These are phyloP conservation scores for Calliopum simillimum DNA, from an alignment of 2,888 invertebrate species.

Conservation along the genomic window DNA sequence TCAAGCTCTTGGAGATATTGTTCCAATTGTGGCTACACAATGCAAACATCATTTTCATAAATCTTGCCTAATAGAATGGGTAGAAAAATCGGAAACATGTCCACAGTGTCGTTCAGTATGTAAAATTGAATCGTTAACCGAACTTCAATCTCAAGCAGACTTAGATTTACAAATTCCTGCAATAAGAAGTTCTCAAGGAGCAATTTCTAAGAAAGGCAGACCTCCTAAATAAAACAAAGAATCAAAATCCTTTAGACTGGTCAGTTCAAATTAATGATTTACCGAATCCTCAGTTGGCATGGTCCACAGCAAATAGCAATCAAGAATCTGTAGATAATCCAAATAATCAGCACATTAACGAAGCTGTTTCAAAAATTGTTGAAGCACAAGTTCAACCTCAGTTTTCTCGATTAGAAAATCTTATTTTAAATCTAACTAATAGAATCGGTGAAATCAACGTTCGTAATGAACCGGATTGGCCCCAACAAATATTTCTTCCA, in stretches of 20 bases:
- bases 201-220: not conserved
- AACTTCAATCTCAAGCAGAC: too few species aligned
- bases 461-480: conserved; percentile 17
- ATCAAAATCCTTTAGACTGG: not conserved
- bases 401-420: too few species aligned
- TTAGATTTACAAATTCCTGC: not conserved
- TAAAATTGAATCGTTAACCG: not conserved
- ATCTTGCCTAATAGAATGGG: conserved; percentile 4
- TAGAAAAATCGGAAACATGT: not conserved
- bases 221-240: not conserved
- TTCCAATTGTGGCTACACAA: too few species aligned
- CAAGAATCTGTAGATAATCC: not conserved
- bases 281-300: not conserved
- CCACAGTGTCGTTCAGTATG: conserved; percentile 5
- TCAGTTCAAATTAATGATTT: not conserved
- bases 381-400: too few species aligned
- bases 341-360: too few species aligned
- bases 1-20: too few species aligned
- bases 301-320: too few species aligned
- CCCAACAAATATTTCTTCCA: not conserved
- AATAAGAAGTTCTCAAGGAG: not conserved
- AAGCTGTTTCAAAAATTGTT: too few species aligned
- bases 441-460: too few species aligned
- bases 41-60: conserved; percentile 13
- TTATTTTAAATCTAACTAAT: not conserved